Evolutionary conservation across 2,113 vertebrate genomes (phyloP).

Genomic region (Acrocephalus arundinaceus): DNA sequence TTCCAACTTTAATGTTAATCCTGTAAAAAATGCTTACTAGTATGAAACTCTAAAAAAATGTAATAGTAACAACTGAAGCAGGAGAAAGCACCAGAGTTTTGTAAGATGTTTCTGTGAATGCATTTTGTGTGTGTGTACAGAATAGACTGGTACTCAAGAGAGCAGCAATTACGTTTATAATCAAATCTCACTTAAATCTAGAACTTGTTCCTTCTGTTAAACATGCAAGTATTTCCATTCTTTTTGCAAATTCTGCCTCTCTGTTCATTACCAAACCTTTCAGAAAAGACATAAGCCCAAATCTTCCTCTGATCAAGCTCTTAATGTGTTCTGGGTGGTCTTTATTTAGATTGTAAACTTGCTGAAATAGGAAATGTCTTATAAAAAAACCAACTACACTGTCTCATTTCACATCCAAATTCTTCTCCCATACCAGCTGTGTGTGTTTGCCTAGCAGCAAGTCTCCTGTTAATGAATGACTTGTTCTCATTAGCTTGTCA

Average conservation of each 20-base stretch:
- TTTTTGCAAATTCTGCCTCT: slow-evolving; percentile 8
- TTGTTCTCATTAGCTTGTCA: slow-evolving; percentile 50
- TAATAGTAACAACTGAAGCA: not conserved
- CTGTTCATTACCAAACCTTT: slow-evolving; percentile 32
- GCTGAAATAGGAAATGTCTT: slow-evolving; percentile 53
- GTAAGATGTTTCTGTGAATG: not conserved
- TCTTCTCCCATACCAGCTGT: slow-evolving; percentile 56
- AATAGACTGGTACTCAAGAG: not conserved
- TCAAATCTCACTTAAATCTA: slow-evolving; percentile 3
- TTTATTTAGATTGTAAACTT: slow-evolving; percentile 58
- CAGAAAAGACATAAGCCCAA: slow-evolving; percentile 2
- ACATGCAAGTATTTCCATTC: slow-evolving; percentile 12
- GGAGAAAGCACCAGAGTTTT: not conserved
- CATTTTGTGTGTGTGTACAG: not conserved
- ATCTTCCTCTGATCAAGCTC: slow-evolving; percentile 21
- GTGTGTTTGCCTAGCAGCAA: slow-evolving; percentile 63
- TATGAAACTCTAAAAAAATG: not conserved
- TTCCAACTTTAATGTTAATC: not conserved
- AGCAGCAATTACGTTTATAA: not conserved
- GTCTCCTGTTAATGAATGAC: slow-evolving; percentile 64
- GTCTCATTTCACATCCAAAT: slow-evolving; percentile 56
- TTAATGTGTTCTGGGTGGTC: slow-evolving; percentile 27
- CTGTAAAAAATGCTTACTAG: not conserved
- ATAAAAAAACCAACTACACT: not conserved
- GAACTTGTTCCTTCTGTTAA: slow-evolving; percentile 35